These are phyloP conservation scores for Dascyllus trimaculatus DNA, from an alignment of 2,113 vertebrate species.

Conservation along the genomic window DNA sequence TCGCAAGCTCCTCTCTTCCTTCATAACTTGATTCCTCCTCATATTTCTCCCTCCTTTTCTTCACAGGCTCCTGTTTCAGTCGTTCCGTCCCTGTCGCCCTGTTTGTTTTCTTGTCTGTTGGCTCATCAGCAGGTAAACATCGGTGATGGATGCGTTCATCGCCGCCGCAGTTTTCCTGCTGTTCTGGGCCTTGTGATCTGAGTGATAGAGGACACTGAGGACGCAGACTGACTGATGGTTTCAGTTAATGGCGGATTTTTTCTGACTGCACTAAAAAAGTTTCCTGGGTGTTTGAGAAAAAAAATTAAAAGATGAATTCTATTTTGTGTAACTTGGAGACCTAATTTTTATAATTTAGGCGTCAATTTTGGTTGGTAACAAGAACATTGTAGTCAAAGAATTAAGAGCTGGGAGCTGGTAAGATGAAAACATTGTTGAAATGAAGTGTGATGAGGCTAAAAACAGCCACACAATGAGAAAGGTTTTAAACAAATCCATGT, in stretches of 20 bases:
- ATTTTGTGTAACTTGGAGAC: background rate
- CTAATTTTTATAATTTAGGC: background rate
- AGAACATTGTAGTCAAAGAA: background rate
- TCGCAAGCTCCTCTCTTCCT: conserved; percentile 42
- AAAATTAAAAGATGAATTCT: background rate
- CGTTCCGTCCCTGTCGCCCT: conserved; percentile 18
- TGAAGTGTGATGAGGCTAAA: no score
- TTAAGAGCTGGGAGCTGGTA: no score
- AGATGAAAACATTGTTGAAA: no score
- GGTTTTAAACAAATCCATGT: no score
- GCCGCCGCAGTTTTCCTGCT: conserved; percentile 1
- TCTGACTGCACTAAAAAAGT: background rate
- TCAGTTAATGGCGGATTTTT: background rate
- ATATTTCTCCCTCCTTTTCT: conserved; percentile 30
- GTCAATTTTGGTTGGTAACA: background rate
- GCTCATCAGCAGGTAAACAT: conserved; percentile 38
- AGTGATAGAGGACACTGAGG: conserved; percentile 33
- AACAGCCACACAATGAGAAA: no score
- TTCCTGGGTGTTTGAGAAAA: background rate
- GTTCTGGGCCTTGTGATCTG: conserved; percentile 21
- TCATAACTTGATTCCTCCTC: conserved; percentile 60
- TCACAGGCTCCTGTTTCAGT: conserved; percentile 39
- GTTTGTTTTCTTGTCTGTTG: conserved; percentile 36
- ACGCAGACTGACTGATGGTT: conserved; percentile 26
- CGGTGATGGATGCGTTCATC: conserved; percentile 53